Percentiles rank a stretch among this genome's conserved stretches.
These are phyloP conservation scores for Paedocypris micromegethes DNA, from an alignment of 2,797 vertebrate species.

Conservation along the genomic window DNA sequence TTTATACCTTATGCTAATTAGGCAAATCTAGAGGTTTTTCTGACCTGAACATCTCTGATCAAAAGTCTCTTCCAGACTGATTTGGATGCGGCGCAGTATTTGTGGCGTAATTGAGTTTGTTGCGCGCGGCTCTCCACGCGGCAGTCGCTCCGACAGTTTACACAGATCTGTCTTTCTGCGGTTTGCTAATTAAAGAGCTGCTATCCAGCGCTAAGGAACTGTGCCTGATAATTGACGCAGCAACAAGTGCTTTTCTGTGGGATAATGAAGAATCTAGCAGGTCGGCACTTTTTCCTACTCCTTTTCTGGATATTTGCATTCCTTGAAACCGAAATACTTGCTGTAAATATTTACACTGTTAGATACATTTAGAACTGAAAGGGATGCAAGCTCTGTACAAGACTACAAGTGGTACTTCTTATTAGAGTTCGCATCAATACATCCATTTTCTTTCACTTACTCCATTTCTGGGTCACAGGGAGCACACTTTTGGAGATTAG, in stretches of 20 bases:
- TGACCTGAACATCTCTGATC: background rate
- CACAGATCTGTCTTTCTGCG: conserved; percentile 24
- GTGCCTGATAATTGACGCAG: conserved; percentile 38
- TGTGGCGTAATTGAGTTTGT: conserved; percentile 31
- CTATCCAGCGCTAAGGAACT: conserved; percentile 33
- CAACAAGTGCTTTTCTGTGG: conserved; percentile 29
- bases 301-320: no score
- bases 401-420: no score
- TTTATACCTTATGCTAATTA: background rate
- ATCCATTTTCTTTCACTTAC: no score
- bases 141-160: conserved; percentile 22
- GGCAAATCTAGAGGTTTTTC: background rate
- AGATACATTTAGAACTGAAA: no score
- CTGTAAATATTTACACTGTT: no score
- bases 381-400: no score
- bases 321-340: no score
- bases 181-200: conserved; percentile 47
- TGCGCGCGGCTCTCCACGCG: conserved; percentile 20
- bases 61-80: background rate
- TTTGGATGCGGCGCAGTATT: conserved; percentile 34
- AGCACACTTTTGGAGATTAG: no score
- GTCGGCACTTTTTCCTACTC: no score
- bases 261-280: conserved; percentile 37
- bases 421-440: no score
- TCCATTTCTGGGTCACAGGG: no score